These are phyloP conservation scores for Petrophora chlorosata DNA, from an alignment of 2,888 invertebrate species.

Conservation along the genomic window DNA sequence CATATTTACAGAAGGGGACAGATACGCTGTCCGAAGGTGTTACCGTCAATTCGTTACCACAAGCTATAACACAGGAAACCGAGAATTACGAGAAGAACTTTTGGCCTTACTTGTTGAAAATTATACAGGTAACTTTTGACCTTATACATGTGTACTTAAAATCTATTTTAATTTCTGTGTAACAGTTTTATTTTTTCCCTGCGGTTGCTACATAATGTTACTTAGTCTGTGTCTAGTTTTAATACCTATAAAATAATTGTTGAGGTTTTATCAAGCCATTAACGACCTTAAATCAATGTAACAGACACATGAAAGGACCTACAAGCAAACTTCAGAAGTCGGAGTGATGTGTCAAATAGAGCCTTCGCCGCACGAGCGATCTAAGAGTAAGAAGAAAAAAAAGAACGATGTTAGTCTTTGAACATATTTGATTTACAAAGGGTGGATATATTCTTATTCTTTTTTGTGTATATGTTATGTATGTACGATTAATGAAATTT, in stretches of 20 bases:
- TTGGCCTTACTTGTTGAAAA: conserved; percentile 76
- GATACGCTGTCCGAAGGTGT: conserved; percentile 57
- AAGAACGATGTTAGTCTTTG: conserved; percentile 86
- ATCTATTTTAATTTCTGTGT: too few species aligned
- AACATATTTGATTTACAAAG: neutral
- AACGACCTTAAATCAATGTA: too few species aligned
- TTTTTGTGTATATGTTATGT: too few species aligned
- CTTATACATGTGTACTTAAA: too few species aligned
- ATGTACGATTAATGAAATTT: too few species aligned
- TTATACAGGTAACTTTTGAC: conserved; percentile 62
- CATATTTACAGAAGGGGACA: too few species aligned
- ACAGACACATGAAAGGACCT: conserved; percentile 62
- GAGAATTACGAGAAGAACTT: conserved; percentile 68
- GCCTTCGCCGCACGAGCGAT: conserved; percentile 57
- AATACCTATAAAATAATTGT: too few species aligned
- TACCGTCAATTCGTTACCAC: conserved; percentile 49
- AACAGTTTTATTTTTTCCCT: too few species aligned
- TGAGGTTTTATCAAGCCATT: too few species aligned
- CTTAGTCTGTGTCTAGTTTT: too few species aligned
- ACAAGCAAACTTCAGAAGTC: conserved; percentile 57
- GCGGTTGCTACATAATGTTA: too few species aligned
- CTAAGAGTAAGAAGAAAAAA: conserved; percentile 65
- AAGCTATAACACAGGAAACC: conserved; percentile 44
- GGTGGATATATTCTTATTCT: neutral
- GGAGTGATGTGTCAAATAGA: conserved; percentile 72